Conservation (phyloP, 2,888 invertebrate genomes). For the Entomobrya proxima region DNA sequence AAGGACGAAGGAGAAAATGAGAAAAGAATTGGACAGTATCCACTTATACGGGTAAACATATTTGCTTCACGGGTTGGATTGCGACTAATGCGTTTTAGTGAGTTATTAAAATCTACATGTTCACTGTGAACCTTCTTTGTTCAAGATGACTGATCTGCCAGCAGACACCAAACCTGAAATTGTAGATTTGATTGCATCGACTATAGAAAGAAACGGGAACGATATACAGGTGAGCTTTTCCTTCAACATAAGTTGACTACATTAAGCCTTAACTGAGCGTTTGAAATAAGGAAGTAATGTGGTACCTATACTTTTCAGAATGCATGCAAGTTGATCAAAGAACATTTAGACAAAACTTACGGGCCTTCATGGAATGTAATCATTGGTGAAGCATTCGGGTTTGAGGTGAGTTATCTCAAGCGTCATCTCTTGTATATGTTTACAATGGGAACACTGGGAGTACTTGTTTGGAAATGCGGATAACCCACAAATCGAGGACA, state of each 20-base stretch:
- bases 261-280: not conserved
- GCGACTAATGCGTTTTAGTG: no score
- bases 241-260: not conserved
- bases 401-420: constrained; percentile 93
- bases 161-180: constrained; percentile 95
- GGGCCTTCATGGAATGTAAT: constrained; percentile 97
- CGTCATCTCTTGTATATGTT: constrained; percentile 91
- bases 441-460: constrained; percentile 79
- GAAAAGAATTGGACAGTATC: constrained; percentile 66
- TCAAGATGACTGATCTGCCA: constrained; percentile 92
- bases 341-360: constrained; percentile 96
- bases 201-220: constrained; percentile 91
- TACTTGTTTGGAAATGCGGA: constrained; percentile 73
- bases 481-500: constrained; percentile 24
- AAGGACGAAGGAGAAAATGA: constrained; percentile 55
- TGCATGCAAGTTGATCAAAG: constrained; percentile 96
- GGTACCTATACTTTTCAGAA: constrained; percentile 81
- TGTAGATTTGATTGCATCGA: constrained; percentile 92
- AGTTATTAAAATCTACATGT: not conserved
- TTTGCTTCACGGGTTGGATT: not conserved
- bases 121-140: constrained; percentile 71
- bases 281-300: no score
- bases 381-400: constrained; percentile 96
- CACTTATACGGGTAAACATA: constrained; percentile 66
- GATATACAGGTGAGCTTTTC: constrained; percentile 85